Base-by-base conservation (phyloP, 2,797 vertebrate genomes). In the Rhinatrema bivittatum region DNA sequence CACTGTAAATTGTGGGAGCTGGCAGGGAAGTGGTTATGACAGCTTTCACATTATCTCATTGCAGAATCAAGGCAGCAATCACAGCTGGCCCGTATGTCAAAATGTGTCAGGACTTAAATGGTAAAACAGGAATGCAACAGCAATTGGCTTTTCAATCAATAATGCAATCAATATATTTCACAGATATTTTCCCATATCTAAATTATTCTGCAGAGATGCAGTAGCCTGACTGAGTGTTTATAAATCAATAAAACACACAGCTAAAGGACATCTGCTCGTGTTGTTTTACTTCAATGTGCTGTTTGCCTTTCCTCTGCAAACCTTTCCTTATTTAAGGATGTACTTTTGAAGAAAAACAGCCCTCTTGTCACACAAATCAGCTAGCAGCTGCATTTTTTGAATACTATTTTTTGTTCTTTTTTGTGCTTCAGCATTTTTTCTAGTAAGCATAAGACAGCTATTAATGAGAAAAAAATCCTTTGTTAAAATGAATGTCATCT, bases 61-160 rank as follows among this genome's bases (percentile, higher is more conserved):
- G 74, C 69, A 72, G 74, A 75, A 78, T 75, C 49, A 13, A 81
- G 68, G 75, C 72, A 56, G 74, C 58, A 80, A 76, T 76, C 69
- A 56, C 78, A 82, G 79, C 77, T 84, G 79, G 72, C 77, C 81
- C 79, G 70, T 85, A 82, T 74, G 83, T 86, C 82, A 84, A 83
- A 84, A 82, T 82, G 81, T 84, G 83, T 86, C 81, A 85, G 75
- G 75, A 81, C 74, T 81, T 83, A 82, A 87, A 84, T 78, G 79
- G 76, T 82, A 81, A 84, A 86, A 82, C 75, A 81, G 77, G 81
- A 82, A 61, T 74, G 80, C 76, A 81, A 86, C 83, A 85, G 80
- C 82, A 82, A 85, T 87, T 85, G 84, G 80, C 81, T 86, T 84
- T 85, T 81, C 79, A 86, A 85, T 86, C 83, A 85, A 87, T 87